Conservation (phyloP, 2,797 vertebrate species). For the Calcarius lapponicus region DNA sequence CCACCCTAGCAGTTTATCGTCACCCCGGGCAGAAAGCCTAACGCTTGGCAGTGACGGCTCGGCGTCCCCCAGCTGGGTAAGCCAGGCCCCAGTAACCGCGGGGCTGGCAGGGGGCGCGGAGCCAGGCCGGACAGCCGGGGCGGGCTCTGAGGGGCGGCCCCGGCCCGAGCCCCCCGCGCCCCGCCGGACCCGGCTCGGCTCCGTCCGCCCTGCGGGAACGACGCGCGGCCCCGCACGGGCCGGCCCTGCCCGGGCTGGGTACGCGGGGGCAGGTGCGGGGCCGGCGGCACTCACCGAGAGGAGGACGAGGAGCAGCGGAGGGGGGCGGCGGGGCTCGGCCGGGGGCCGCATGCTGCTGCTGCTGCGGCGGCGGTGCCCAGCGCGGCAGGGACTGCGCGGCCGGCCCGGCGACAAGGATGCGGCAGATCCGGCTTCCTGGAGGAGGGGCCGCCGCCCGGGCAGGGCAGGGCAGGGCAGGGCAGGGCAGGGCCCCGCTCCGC, state of each 20-base stretch:
- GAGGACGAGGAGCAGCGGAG: not conserved
- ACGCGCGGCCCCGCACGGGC: not conserved
- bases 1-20: not conserved
- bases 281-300: constrained; percentile 48
- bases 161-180: not conserved
- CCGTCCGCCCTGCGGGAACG: not conserved
- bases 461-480: not conserved
- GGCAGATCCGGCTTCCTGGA: constrained; percentile 59
- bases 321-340: not conserved
- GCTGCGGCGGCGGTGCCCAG: not conserved
- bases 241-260: not conserved
- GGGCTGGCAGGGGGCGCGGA: not conserved
- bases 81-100: rapidly evolving
- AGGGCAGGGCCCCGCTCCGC: not conserved
- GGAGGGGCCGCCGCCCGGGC: constrained; percentile 8
- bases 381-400: not conserved
- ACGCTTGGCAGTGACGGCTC: not conserved
- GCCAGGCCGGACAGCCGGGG: not conserved
- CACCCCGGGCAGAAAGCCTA: not conserved
- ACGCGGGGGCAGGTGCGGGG: not conserved
- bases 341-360: not conserved
- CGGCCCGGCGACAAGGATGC: not conserved
- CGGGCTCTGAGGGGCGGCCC: not conserved
- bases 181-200: not conserved
- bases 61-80: rapidly evolving